Evolutionary conservation across 2,888 invertebrate genomes (phyloP), one percentile per base, ranked within the genome.

Genomic region (Drosophila leonis): DNA sequence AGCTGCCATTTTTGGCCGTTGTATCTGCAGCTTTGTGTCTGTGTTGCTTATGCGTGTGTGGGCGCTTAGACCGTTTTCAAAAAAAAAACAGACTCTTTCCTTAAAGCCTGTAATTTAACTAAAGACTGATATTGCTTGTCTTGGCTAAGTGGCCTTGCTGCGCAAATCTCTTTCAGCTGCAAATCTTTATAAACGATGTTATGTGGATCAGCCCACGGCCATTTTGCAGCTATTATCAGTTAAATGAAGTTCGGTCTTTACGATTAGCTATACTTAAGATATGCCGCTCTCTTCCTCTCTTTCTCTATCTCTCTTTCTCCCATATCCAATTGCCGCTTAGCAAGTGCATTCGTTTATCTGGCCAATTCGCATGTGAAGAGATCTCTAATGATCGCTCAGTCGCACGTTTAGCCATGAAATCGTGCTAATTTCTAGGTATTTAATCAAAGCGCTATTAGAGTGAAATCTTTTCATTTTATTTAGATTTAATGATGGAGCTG

Each of bases 1-100:
- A 88, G 74, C 83, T 89, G 89, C 89, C 84, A 83, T 78, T 83
- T 83, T 80, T 59, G 71, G 78, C 60, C 74, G 35, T 54, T 24
- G 41, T 35, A 29, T 57, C 44, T 27, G 35, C 41, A 27, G 27
- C 42, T 44, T 12, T 64, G 27, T 60, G 18, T 29, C 5, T 48
- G 27, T 29, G 48, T 48, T 8, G n/a, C 15, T 29, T 4, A 29
- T 48, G 49, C 61, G 70, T 80, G 81, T 83, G 83, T 86, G 89
- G 84, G 84, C 84, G 84, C 84, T 64, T 56, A 75, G 70, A 71
- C 64, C 56, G 46, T 60, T 76, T 59, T 69, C 31, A 33, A 54
- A 59, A 57, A 37, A 18, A 15, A 31, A 29, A 48, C 9, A 42
- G 10, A 24, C 44, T 24, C 44, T 44, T 44, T 44, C 5, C 48